Evolutionary conservation across 2,797 vertebrate species (phyloP), one percentile per base, ranked within the genome.

Genomic region (Sebastes itinus): DNA sequence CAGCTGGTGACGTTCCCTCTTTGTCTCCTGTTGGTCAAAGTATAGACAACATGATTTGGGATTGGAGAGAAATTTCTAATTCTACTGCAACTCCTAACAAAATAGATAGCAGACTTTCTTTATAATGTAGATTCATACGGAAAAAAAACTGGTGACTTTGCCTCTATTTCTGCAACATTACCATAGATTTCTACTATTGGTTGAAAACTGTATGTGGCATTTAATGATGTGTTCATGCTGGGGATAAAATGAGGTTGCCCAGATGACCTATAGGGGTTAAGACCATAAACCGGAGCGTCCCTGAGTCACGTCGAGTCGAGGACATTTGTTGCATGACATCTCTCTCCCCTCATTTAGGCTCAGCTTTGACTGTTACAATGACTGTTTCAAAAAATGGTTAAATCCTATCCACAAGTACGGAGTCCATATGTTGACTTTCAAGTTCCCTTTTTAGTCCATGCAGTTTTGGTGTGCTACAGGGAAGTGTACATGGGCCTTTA

Each of bases 271-370:
- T 18, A 33, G 16, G 55, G 27, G 25, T 25, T 3, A 59, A 75
- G 6, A 4, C 6, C 9, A 46, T 22, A 28, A 35, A 18, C 20
- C 1, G 13, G 33, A 42, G 35, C 0, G 1, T 49, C 18, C 4
- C 13, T 10, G 27, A 1, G 2, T 65, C 1, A 0, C 2, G 1
- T 56, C 23, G 1, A 55, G 12, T 13, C 1, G 13, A 25, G 22
- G n/a, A 60, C 30, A 13, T 69, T 54, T 54, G 22, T 9, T n/a
- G 7, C 30, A 18, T 38, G 13, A 54, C 58, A 52, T 62, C 46
- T 9, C 20, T 32, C 12, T 20, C 14, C 33, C 42, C 42, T 27
- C 38, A 11, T 27, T 69, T 35, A 18, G 60, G 8, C 52, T 30
- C 0, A 14, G 3, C 20, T 56, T 42, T 6, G 62, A 38, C 33